phyloP scores from a whole-genome alignment of 2,888 invertebrate species.

The Scotopteryx bipunctaria region DNA sequence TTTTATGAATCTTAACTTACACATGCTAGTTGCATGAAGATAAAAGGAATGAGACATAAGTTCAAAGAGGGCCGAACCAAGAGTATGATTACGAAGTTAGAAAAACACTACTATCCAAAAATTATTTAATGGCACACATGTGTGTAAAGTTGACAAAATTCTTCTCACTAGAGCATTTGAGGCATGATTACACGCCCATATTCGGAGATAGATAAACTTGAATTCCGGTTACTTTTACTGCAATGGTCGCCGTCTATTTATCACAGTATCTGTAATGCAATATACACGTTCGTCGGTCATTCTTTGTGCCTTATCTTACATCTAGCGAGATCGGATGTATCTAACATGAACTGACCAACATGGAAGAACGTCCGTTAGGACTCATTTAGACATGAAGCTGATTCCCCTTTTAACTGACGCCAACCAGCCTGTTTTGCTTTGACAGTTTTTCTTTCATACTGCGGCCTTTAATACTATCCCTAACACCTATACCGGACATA shows the following conservation, averaged over 20 bases:
- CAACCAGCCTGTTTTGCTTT: too few relatives aligned
- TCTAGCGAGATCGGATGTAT: conserved; percentile 40
- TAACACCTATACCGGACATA: too few relatives aligned
- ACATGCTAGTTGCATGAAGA: too few relatives aligned
- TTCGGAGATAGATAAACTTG: conserved; percentile 4
- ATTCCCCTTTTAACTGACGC: background rate
- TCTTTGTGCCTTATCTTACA: conserved; percentile 51
- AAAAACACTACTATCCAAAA: too few relatives aligned
- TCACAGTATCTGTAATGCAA: conserved; percentile 31
- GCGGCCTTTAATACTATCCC: too few relatives aligned
- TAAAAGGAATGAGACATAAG: too few relatives aligned
- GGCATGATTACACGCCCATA: background rate
- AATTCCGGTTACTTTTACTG: conserved; percentile 21
- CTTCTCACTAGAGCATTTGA: background rate
- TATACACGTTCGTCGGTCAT: conserved; percentile 45
- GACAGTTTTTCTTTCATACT: too few relatives aligned
- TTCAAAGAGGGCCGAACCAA: too few relatives aligned
- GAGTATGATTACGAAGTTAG: too few relatives aligned
- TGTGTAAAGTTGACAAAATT: too few relatives aligned
- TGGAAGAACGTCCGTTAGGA: conserved; percentile 61
- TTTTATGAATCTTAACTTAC: background rate
- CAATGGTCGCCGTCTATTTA: conserved; percentile 24
- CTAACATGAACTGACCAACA: conserved; percentile 51
- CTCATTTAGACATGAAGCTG: conserved; percentile 12
- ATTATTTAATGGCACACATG: too few relatives aligned